Base-by-base conservation (phyloP, 1,140 invertebrate genomes). In the Cotesia typhae region DNA sequence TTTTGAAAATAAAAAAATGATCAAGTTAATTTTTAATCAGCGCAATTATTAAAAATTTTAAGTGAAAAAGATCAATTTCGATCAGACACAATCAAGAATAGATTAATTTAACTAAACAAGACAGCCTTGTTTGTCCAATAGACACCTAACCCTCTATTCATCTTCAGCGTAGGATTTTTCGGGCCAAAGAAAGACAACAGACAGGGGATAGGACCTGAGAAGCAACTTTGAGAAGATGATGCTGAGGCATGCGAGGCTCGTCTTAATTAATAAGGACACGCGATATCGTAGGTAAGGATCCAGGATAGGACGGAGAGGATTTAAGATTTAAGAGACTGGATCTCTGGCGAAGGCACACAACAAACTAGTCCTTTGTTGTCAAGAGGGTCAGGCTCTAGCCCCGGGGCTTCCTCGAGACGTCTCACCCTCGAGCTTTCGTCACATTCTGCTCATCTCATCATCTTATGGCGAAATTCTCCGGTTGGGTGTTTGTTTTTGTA, bases 231-330 rank as follows among this genome's bases (percentile, higher is more conserved):
- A 0, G 28, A 28, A 66, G 68, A 61, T 61, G 74, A 73, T 66
- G 61, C 66, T 65, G 76, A 72, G 76, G 77, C 83, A 83, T 82
- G 83, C 83, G 81, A 83, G 82, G 57, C 63, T 75, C 75, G 79
- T 81, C 83, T 86, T 87, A 87, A 87, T 87, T 87, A 87, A 86
- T 86, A 86, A 87, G 84, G 85, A 86, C 85, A 86, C 82, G 83
- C 85, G 85, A 87, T 87, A 86, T 85, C 82, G 81, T 77, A 76
- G 1, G 28, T 28, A 28, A 28, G 28, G 28, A 28, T 28, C 17
- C 76, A 83, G 84, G 84, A 84, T 72, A 81, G 78, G 53, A 78
- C 71, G 72, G 9, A n/a, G 38, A 53, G 12, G 66, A 14, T 37
- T 28, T 9, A 12, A 10, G 63, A 47, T 47, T 47, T 47, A 47